Evolutionary conservation across 92 coral and sea anemone genomes (phyloP).

Genomic region (Porites cylindrica): DNA sequence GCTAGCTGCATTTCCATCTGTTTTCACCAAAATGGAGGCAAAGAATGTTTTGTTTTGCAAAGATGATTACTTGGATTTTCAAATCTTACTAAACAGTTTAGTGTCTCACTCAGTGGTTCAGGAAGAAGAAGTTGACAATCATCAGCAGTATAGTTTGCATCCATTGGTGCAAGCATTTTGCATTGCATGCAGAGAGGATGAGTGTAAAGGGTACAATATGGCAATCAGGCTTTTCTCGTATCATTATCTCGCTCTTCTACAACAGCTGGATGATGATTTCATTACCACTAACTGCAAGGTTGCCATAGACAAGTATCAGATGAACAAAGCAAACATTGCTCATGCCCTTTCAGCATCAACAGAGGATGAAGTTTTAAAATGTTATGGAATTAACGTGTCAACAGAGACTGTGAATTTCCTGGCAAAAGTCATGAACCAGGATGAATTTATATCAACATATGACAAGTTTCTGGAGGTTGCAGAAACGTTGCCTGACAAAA

Average conservation of each 20-base stretch:
- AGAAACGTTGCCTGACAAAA: constrained; percentile 21
- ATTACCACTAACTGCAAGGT: constrained; percentile 62
- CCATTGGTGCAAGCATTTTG: constrained; percentile 79
- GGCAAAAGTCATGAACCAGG: constrained; percentile 74
- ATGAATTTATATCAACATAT: constrained; percentile 71
- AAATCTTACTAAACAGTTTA: constrained; percentile 12
- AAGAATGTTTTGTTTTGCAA: constrained; percentile 47
- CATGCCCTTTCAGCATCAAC: constrained; percentile 68
- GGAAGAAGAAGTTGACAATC: constrained; percentile 36
- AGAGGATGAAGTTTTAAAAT: constrained; percentile 27
- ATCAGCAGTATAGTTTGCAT: constrained; percentile 70
- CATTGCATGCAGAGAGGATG: constrained; percentile 44
- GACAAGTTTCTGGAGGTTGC: constrained; percentile 41
- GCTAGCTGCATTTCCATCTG: constrained; percentile 75
- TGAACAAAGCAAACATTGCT: constrained; percentile 68
- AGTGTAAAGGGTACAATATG: constrained; percentile 39
- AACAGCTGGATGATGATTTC: constrained; percentile 58
- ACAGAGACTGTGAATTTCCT: constrained; percentile 80
- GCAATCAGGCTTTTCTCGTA: constrained; percentile 66
- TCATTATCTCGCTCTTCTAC: constrained; percentile 51
- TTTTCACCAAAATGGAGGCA: constrained; percentile 63
- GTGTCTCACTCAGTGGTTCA: constrained; percentile 65
- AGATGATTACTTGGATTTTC: constrained; percentile 12
- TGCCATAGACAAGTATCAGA: constrained; percentile 57
- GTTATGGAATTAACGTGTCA: constrained; percentile 65